phyloP scores from a whole-genome alignment of 2,888 invertebrate genomes.

The Chirona hameri region DNA sequence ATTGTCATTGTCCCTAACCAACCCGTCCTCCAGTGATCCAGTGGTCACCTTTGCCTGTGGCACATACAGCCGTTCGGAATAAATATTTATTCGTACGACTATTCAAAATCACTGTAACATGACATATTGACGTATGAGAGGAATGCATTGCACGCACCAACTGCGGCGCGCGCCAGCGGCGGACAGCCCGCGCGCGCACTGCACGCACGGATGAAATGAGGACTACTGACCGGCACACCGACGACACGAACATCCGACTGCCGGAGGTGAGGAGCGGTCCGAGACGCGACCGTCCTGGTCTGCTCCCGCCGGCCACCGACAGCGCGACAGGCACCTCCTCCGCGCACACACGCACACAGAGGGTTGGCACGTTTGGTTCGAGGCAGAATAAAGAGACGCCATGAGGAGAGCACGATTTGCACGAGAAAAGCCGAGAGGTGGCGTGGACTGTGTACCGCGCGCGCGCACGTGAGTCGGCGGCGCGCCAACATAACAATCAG shows the following conservation, averaged over 20 bases:
- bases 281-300: not conserved
- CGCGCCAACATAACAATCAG: not conserved
- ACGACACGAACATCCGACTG: not conserved
- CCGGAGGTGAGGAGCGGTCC: not conserved
- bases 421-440: constrained; percentile 3
- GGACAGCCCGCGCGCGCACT: not conserved
- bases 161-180: not conserved
- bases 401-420: not conserved
- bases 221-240: constrained; percentile 2
- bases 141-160: not conserved
- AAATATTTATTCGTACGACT: constrained; percentile 27
- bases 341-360: not conserved
- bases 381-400: not conserved
- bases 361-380: constrained; percentile 2
- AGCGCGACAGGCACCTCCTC: not conserved
- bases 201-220: not conserved
- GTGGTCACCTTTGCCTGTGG: too few species aligned
- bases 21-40: too few species aligned
- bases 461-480: not conserved
- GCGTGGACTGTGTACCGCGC: not conserved
- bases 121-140: constrained; percentile 27
- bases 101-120: constrained; percentile 28
- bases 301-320: not conserved
- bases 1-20: too few species aligned
- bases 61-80: not conserved